Evolutionary conservation across 1,140 invertebrate species (phyloP).

Genomic region (Drosophila lacteicornis): DNA sequence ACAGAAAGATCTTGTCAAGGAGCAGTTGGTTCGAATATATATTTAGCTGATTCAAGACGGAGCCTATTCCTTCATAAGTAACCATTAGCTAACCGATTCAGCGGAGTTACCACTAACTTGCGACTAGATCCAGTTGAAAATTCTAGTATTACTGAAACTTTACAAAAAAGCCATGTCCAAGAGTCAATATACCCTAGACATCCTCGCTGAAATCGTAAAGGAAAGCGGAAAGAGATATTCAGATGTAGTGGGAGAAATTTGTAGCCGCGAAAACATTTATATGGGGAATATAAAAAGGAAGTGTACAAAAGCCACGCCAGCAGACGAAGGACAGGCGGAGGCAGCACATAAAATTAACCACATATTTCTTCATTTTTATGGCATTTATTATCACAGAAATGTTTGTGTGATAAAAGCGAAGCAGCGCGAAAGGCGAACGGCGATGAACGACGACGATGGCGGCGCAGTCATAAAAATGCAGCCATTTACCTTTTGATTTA

Average conservation of each 20-base stretch:
- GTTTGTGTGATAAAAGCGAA: conserved; percentile 83
- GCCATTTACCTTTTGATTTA: conserved; percentile 84
- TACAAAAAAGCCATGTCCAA: too few species aligned
- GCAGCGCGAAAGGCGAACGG: conserved; percentile 70
- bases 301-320: conserved; percentile 28
- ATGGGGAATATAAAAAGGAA: conserved; percentile 77
- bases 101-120: too few species aligned
- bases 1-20: not conserved
- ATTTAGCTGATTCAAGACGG: too few species aligned
- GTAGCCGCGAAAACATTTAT: conserved; percentile 81
- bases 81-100: too few species aligned
- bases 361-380: conserved; percentile 84
- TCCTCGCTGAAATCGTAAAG: conserved; percentile 15
- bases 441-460: conserved; percentile 67
- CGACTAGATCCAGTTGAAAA: too few species aligned
- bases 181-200: conserved; percentile 19
- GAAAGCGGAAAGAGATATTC: conserved; percentile 47
- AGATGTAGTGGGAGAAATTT: conserved; percentile 59
- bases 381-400: conserved; percentile 84
- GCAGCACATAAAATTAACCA: conserved; percentile 82
- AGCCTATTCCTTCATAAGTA: too few species aligned
- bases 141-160: too few species aligned
- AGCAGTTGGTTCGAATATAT: not conserved
- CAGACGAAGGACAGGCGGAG: conserved; percentile 1
- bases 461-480: conserved; percentile 82